A percentile compares a stretch with the other conserved stretches of the same genome.
phyloP scores from a whole-genome alignment of 2,113 vertebrate genomes.

The Accipiter cooperii region DNA sequence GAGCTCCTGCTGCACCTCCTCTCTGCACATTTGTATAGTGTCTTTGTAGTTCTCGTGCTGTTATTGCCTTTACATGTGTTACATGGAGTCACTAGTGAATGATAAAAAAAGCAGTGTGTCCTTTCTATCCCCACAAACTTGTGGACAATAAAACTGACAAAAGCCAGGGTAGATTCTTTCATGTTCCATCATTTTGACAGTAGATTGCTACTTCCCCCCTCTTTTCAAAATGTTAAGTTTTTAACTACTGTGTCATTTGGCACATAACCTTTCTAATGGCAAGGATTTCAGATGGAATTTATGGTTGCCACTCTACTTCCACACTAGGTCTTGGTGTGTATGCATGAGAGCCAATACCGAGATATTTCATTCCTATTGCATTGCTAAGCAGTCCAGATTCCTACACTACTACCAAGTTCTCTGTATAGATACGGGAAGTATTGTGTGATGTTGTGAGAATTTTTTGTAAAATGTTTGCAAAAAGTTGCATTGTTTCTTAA shows the following conservation, averaged over 20 bases:
- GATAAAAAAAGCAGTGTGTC: neutral
- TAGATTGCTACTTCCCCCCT: neutral
- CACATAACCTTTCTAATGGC: neutral
- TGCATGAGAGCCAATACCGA: neutral
- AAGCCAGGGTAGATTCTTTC: neutral
- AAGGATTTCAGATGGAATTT: neutral
- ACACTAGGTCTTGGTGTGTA: neutral
- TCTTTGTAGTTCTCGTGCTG: neutral
- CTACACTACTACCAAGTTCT: neutral
- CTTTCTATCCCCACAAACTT: neutral
- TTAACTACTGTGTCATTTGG: neutral
- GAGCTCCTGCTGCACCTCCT: neutral
- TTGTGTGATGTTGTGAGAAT: neutral
- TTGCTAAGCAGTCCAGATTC: neutral
- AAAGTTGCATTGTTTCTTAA: neutral
- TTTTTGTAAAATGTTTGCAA: neutral
- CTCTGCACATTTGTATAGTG: neutral
- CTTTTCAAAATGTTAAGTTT: neutral
- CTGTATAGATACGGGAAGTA: neutral
- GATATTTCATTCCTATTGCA: neutral
- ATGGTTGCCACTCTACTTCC: neutral
- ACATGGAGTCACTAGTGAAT: neutral
- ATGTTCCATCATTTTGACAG: neutral
- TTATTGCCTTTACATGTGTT: neutral
- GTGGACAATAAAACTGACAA: neutral